phyloP scores from a whole-genome alignment of 1,140 invertebrate species.

The Ceratoteleas bidentatus region DNA sequence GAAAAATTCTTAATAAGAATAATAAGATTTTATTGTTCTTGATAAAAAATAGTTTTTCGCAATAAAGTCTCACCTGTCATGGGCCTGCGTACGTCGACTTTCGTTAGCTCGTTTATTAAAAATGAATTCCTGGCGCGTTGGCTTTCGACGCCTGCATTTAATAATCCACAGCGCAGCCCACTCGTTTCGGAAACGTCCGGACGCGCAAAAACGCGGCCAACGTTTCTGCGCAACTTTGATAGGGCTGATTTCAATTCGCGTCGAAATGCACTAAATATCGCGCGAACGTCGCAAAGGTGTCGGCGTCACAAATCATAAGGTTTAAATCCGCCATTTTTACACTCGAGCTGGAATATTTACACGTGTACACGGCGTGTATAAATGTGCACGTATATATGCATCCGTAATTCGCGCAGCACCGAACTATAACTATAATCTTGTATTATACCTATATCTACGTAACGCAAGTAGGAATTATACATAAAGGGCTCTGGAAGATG shows the following conservation, averaged over 20 bases:
- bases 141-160: too few species aligned
- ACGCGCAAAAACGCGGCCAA: too few species aligned
- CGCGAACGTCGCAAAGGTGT: slow-evolving; percentile 12
- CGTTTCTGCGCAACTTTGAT: background rate
- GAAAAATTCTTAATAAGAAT: too few species aligned
- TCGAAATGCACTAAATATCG: slow-evolving; percentile 18
- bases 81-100: too few species aligned
- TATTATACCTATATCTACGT: slow-evolving; percentile 35
- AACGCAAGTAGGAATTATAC: slow-evolving; percentile 55
- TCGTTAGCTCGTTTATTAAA: too few species aligned
- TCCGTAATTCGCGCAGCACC: background rate
- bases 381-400: slow-evolving; percentile 44
- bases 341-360: slow-evolving; percentile 18
- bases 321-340: slow-evolving; percentile 34
- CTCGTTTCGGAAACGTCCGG: too few species aligned
- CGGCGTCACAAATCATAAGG: slow-evolving; percentile 6
- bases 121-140: too few species aligned
- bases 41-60: too few species aligned
- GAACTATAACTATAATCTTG: slow-evolving; percentile 41
- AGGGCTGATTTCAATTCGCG: slow-evolving; percentile 1
- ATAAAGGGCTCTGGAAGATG: slow-evolving; percentile 60
- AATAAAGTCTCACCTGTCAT: too few species aligned
- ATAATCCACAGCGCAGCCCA: too few species aligned
- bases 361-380: slow-evolving; percentile 17
- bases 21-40: too few species aligned